phyloP scores from a whole-genome alignment of 2,113 vertebrate species.

The Ptilorrhoa leucosticta region DNA sequence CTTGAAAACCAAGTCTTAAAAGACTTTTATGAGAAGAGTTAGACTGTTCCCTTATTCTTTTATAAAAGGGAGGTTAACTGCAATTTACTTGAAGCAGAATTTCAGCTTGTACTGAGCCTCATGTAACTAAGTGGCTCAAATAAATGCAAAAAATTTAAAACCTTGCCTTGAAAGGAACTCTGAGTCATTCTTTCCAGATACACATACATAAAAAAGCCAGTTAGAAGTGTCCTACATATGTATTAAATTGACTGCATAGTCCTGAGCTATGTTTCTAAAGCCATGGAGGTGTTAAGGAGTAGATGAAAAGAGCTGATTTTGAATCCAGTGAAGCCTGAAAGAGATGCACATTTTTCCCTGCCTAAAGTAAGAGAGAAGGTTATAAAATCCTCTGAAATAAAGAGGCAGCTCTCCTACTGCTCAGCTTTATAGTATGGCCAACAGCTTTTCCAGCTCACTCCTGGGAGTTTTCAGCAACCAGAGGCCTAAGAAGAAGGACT shows the following conservation, averaged over 20 bases:
- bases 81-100: neutral
- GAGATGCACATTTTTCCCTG: neutral
- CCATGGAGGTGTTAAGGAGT: neutral
- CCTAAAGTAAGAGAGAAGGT: neutral
- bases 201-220: neutral
- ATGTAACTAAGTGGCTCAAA: neutral
- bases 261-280: neutral
- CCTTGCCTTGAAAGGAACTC: neutral
- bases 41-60: neutral
- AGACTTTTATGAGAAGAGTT: neutral
- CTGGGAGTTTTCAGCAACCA: neutral
- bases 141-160: constrained; percentile 16
- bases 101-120: neutral
- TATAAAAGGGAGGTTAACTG: neutral
- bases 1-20: neutral
- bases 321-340: neutral
- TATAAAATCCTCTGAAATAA: neutral
- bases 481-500: neutral
- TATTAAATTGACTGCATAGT: neutral
- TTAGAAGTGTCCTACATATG: neutral
- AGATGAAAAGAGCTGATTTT: neutral
- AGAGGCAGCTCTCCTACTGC: neutral
- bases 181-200: neutral
- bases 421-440: neutral
- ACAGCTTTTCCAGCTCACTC: neutral